Conservation (phyloP, 2,888 invertebrate genomes). For the Himalopsyche anomala region DNA sequence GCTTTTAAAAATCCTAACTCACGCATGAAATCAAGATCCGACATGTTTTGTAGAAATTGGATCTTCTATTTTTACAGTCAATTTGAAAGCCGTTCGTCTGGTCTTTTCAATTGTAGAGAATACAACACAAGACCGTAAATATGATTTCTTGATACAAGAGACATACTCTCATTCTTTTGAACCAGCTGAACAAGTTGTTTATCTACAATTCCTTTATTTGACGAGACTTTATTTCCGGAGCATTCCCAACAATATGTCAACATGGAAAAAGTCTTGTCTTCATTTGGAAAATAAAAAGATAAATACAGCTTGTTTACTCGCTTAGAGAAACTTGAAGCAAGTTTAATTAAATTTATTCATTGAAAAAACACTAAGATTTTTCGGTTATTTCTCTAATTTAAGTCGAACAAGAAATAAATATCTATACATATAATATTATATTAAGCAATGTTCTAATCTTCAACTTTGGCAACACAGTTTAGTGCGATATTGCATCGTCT, state of each 20-base stretch:
- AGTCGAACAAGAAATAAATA: too few species aligned
- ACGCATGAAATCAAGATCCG: too few species aligned
- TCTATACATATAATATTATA: too few species aligned
- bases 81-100: neutral
- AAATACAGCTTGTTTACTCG: neutral
- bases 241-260: slow-evolving; percentile 64
- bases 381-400: too few species aligned
- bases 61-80: slow-evolving; percentile 13
- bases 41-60: too few species aligned
- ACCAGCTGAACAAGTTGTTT: slow-evolving; percentile 51
- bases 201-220: slow-evolving; percentile 62
- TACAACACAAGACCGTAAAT: slow-evolving; percentile 44
- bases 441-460: too few species aligned
- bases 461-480: too few species aligned
- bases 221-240: slow-evolving; percentile 63
- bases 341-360: too few species aligned
- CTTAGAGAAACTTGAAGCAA: neutral
- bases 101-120: slow-evolving; percentile 22
- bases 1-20: too few species aligned
- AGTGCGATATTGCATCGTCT: too few species aligned
- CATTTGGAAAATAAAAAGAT: slow-evolving; percentile 62
- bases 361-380: too few species aligned
- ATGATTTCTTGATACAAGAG: slow-evolving; percentile 53
- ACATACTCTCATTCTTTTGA: slow-evolving; percentile 49
- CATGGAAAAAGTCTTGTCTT: slow-evolving; percentile 61